Evolutionary conservation across 2,888 invertebrate species (phyloP).

Genomic region (Scrobipalpa atriplicella): DNA sequence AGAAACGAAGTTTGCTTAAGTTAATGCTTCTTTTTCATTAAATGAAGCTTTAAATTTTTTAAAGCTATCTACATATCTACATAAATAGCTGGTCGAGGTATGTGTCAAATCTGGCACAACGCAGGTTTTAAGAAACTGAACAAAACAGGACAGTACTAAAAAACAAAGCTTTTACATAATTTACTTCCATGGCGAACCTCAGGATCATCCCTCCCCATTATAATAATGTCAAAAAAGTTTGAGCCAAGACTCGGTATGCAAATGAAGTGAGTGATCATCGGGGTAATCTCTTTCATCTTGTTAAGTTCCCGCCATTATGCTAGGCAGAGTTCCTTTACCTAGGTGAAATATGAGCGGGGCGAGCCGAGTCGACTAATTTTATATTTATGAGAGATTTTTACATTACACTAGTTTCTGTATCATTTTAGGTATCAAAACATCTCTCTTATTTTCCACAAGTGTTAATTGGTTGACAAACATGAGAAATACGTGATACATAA

Average conservation of each 20-base stretch:
- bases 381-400: constrained; percentile 14
- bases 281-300: constrained; percentile 30
- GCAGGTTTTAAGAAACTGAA: no score
- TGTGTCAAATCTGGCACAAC: no score
- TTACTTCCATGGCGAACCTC: constrained; percentile 11
- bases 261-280: constrained; percentile 32
- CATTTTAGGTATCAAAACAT: no score
- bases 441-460: no score
- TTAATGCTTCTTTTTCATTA: no score
- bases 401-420: not conserved
- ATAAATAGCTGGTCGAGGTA: no score
- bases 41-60: no score
- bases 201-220: constrained; percentile 26
- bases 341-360: constrained; percentile 16
- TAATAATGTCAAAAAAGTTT: constrained; percentile 28
- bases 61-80: no score
- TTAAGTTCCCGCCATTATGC: constrained; percentile 24
- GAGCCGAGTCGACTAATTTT: not conserved
- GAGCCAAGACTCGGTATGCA: constrained; percentile 26
- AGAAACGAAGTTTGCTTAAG: no score
- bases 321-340: constrained; percentile 23
- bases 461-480: no score
- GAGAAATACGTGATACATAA: no score
- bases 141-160: no score
- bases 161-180: not conserved